Conservation (phyloP, 2,888 invertebrate genomes). For the Drosophila pseudotalamancana region DNA sequence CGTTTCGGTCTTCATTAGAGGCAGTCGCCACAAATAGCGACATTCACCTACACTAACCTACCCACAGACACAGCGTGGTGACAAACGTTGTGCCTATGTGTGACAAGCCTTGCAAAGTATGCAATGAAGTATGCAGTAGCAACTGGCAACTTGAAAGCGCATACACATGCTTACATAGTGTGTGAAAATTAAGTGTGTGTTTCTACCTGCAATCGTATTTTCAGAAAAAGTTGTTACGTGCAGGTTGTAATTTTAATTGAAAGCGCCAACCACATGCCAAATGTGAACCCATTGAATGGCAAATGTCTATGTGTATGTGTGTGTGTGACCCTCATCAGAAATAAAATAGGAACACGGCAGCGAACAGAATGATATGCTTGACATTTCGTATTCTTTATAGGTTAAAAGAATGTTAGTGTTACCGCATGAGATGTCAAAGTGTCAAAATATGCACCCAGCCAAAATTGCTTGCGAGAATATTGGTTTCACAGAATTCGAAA, state of each 20-base stretch:
- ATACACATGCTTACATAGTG: slow-evolving; percentile 5
- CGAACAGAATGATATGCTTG: slow-evolving; percentile 37
- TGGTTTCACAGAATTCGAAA: too few species aligned
- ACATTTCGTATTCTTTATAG: slow-evolving; percentile 41
- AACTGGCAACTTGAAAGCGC: slow-evolving; percentile 48
- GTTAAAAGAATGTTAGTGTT: slow-evolving; percentile 46
- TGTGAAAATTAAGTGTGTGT: slow-evolving; percentile 29
- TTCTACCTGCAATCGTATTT: slow-evolving; percentile 70
- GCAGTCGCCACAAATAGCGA: slow-evolving; percentile 39
- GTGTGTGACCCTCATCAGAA: slow-evolving; percentile 67
- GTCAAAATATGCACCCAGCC: slow-evolving; percentile 4
- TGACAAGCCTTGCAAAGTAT: slow-evolving; percentile 26
- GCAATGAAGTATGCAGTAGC: slow-evolving; percentile 50
- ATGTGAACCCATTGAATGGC: slow-evolving; percentile 51
- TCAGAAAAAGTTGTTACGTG: slow-evolving; percentile 81
- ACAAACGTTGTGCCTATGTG: slow-evolving; percentile 30
- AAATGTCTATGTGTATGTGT: slow-evolving; percentile 66
- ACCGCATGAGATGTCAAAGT: slow-evolving; percentile 24
- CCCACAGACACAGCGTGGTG: slow-evolving; percentile 15
- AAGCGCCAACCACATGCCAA: slow-evolving; percentile 65
- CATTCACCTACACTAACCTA: slow-evolving; percentile 5
- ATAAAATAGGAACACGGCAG: slow-evolving; percentile 58
- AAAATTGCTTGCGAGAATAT: not conserved
- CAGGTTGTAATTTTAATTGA: slow-evolving; percentile 81
- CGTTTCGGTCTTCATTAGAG: slow-evolving; percentile 67